A percentile compares a stretch with the other conserved stretches of the same genome.
phyloP scores from a whole-genome alignment of 2,113 vertebrate genomes.

The Anoura caudifer region DNA sequence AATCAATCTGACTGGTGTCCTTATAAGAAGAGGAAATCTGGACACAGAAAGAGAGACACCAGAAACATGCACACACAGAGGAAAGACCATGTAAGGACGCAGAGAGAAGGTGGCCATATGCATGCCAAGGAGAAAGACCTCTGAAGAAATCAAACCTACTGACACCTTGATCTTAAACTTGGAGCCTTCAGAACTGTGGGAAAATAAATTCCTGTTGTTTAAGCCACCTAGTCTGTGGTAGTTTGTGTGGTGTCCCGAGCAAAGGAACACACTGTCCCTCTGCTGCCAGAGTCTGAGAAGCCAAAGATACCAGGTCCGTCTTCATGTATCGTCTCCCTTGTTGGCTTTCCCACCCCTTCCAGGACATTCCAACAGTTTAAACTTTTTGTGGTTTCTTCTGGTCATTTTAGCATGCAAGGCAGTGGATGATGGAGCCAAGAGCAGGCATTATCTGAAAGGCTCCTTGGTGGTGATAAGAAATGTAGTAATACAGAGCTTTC shows the following conservation, averaged over 20 bases:
- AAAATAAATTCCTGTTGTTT: neutral
- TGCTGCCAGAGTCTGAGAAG: neutral
- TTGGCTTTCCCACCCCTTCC: neutral
- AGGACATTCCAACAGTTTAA: neutral
- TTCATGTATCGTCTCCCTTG: neutral
- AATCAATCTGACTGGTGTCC: neutral
- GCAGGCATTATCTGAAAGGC: neutral
- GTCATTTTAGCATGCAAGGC: neutral
- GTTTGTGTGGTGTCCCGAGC: neutral
- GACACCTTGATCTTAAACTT: neutral
- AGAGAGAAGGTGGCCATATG: neutral
- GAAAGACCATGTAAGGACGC: neutral
- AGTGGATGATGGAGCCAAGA: neutral
- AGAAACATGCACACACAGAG: neutral
- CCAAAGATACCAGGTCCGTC: neutral
- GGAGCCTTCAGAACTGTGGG: neutral
- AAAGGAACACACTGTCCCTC: neutral
- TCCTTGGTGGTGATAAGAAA: neutral
- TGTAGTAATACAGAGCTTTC: neutral
- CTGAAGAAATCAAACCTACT: neutral
- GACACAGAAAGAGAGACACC: neutral
- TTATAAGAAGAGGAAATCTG: neutral
- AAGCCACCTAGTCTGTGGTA: neutral
- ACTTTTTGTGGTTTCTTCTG: neutral
- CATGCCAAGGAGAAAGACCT: neutral